Base-by-base conservation (phyloP, 2,888 invertebrate genomes). In the Phalera bucephala region DNA sequence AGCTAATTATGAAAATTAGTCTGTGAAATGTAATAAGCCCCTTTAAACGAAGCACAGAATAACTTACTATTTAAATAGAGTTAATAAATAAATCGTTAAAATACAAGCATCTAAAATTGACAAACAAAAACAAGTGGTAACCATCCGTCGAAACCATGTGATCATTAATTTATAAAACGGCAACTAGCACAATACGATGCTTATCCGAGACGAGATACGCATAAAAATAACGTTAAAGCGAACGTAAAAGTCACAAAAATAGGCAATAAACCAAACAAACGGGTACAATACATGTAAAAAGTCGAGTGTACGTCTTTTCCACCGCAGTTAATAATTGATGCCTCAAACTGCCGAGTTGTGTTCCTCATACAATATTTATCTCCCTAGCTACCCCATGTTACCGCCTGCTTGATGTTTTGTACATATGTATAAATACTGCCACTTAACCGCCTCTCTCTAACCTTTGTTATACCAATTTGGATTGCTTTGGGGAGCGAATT, bases 291-390 rank as follows among this genome's bases (percentile, higher is more conserved):
- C 81, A 79, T 80, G 84, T 84, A 86, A 85, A 86, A 83, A 83
- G 69, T 69, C 66, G 65, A 67, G 63, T 63, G 68, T 73, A 66
- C 76, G 70, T 80, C 79, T 80, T 80, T 80, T 80, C 81, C 72
- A 70, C 78, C 75, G 72, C 69, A 63, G 68, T 89, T 75, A 89
- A 90, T 90, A 90, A 85, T 90, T 81, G 77, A 90, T 85, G 76
- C 65, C 58, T 69, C 75, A 87, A 89, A 90, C 89, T 87, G 90
- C 86, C 79, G 88, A 90, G 88, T 85, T 89, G 88, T 90, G 89
- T 89, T 74, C 62, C 82, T 86, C 85, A 82, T 90, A 76, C 72
- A 88, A 85, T 84, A 90, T 90, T 84, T 68, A 89, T 69, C 65
- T 72, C 81, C 81, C 77, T 62, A 68, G 70, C 75, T 78, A 71